Percentiles rank a stretch among this genome's conserved stretches.
Evolutionary conservation across 2,113 vertebrate species (phyloP).

Genomic region (Mormoops blainvillei): DNA sequence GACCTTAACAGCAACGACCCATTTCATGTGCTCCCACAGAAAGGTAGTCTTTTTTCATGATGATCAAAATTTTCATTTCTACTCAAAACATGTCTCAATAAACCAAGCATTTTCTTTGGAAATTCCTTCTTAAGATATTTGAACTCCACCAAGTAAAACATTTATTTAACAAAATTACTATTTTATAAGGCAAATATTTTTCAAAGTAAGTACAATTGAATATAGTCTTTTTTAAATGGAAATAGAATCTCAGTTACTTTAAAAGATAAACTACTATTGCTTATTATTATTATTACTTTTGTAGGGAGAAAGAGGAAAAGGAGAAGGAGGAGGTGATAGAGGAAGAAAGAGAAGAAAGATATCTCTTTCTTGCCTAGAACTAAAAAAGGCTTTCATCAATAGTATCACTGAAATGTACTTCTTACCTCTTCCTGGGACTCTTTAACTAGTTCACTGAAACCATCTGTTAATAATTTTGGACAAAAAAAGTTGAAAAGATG

Average conservation of each 20-base stretch:
- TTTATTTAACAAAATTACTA: not conserved
- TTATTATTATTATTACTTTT: not conserved
- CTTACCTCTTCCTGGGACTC: not conserved
- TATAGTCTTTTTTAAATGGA: not conserved
- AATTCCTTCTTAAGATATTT: not conserved
- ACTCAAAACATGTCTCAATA: not conserved
- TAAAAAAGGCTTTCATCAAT: not conserved
- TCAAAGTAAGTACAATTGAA: not conserved
- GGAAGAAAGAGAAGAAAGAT: not conserved
- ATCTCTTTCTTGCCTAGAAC: not conserved
- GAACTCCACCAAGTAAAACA: conserved; percentile 36
- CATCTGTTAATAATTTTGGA: not conserved
- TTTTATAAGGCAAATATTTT: conserved; percentile 40
- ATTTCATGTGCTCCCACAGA: not conserved
- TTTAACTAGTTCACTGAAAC: not conserved
- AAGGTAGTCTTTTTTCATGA: not conserved
- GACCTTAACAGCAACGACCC: not conserved
- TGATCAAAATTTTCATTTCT: conserved; percentile 26
- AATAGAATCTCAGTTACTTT: not conserved
- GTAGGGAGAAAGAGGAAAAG: not conserved
- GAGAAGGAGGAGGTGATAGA: not conserved
- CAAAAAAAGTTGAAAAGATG: not conserved
- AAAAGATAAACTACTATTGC: not conserved
- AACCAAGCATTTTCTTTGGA: conserved; percentile 23
- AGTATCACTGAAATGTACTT: not conserved